phyloP scores from a whole-genome alignment of 2,113 vertebrate species.

The Pseudois nayaur region DNA sequence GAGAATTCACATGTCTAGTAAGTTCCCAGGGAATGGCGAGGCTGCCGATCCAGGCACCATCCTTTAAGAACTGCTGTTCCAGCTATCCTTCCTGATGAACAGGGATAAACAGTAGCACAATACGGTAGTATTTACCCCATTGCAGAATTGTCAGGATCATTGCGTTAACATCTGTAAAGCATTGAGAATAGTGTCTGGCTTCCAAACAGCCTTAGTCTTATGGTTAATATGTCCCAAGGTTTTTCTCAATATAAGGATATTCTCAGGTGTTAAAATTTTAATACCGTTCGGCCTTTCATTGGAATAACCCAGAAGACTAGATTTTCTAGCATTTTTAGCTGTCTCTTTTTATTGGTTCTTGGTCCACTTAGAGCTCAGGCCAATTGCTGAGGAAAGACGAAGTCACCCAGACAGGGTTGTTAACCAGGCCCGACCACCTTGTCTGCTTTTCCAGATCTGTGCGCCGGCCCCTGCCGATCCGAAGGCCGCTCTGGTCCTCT shows the following conservation, averaged over 20 bases:
- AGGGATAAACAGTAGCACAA: not conserved
- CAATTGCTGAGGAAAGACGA: not conserved
- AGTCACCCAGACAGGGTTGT: not conserved
- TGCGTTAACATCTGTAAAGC: not conserved
- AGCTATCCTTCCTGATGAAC: not conserved
- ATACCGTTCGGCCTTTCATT: not conserved
- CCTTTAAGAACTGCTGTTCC: not conserved
- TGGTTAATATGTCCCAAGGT: not conserved
- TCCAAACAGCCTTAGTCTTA: not conserved
- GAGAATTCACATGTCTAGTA: not conserved
- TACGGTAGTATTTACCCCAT: not conserved
- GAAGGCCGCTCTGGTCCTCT: not conserved
- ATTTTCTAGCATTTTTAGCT: not conserved
- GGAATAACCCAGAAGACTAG: not conserved
- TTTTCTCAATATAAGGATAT: not conserved
- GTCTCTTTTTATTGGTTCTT: not conserved
- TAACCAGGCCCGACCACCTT: not conserved
- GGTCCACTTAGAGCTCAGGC: not conserved
- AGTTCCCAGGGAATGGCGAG: not conserved
- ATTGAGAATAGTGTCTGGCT: not conserved
- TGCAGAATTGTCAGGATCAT: not conserved
- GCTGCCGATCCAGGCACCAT: not conserved
- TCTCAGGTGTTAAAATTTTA: conserved; percentile 10
- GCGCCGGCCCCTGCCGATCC: fast-evolving
- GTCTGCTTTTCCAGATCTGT: not conserved